Evolutionary conservation across 1,140 invertebrate species (phyloP).

Genomic region (Drosophila funebris): DNA sequence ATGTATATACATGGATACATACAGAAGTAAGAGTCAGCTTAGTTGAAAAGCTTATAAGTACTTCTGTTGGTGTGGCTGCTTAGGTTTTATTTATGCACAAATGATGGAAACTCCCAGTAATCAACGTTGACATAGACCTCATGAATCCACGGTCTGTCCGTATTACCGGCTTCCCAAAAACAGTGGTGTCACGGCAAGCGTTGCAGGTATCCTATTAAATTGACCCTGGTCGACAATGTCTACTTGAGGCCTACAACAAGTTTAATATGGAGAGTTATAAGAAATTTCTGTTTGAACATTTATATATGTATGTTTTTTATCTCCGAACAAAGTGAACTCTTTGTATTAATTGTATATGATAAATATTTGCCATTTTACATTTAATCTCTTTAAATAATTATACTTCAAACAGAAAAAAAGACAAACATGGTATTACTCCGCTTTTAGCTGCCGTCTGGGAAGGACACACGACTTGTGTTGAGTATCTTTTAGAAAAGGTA

Average conservation of each 20-base stretch:
- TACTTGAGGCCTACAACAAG: no score
- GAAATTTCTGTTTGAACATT: no score
- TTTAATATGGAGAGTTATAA: no score
- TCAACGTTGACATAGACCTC: neutral
- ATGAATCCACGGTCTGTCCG: neutral
- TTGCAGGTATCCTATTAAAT: no score
- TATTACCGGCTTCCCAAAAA: neutral
- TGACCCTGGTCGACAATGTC: no score
- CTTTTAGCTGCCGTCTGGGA: constrained; percentile 97
- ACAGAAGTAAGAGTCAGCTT: neutral
- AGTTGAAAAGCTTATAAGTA: neutral
- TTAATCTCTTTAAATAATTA: constrained; percentile 1
- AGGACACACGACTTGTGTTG: constrained; percentile 95
- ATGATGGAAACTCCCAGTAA: neutral
- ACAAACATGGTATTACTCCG: constrained; percentile 97
- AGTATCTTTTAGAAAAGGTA: constrained; percentile 91
- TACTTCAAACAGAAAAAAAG: constrained; percentile 84
- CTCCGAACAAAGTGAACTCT: neutral
- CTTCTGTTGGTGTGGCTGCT: neutral
- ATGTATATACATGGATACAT: neutral
- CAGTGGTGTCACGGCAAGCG: no score
- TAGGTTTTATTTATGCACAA: no score
- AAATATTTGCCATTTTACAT: neutral
- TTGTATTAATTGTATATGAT: neutral
- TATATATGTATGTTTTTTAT: neutral